Evolutionary conservation across 2,888 invertebrate genomes (phyloP).

Genomic region (Pammene fasciana): DNA sequence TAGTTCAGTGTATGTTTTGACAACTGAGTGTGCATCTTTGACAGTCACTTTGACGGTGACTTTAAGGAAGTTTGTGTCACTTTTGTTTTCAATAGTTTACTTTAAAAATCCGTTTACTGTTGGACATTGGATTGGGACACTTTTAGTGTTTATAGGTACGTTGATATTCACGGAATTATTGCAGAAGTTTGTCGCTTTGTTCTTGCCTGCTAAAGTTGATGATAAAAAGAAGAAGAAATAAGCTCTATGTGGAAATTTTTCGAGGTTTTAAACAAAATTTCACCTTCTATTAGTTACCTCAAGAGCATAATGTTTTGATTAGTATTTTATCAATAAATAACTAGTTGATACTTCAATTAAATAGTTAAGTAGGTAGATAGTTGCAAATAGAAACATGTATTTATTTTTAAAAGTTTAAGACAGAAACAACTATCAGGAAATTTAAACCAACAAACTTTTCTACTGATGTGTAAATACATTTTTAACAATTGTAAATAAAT

Average conservation of each 20-base stretch:
- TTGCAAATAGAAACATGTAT: no score
- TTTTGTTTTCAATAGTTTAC: conserved; percentile 97
- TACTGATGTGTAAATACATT: no score
- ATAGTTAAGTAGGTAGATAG: no score
- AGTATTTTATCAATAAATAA: no score
- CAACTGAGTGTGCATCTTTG: conserved; percentile 96
- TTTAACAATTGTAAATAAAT: no score
- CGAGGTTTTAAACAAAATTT: background rate
- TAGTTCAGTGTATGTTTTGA: conserved; percentile 96
- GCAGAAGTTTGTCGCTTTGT: conserved; percentile 73
- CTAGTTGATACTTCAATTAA: no score
- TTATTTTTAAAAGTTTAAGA: no score
- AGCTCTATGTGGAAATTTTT: no score
- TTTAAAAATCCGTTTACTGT: conserved; percentile 97
- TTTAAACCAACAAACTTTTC: no score
- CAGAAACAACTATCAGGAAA: no score
- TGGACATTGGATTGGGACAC: conserved; percentile 95
- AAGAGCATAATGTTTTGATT: no score
- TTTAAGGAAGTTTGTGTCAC: conserved; percentile 95
- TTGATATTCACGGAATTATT: conserved; percentile 93
- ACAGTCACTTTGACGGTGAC: conserved; percentile 98
- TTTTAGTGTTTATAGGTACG: conserved; percentile 96
- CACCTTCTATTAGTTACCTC: no score
- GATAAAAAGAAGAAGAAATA: conserved; percentile 66
- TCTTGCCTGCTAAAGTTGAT: conserved; percentile 59